These are phyloP conservation scores for Dipodomys merriami DNA, from an alignment of 2,113 vertebrate species.

Conservation along the genomic window DNA sequence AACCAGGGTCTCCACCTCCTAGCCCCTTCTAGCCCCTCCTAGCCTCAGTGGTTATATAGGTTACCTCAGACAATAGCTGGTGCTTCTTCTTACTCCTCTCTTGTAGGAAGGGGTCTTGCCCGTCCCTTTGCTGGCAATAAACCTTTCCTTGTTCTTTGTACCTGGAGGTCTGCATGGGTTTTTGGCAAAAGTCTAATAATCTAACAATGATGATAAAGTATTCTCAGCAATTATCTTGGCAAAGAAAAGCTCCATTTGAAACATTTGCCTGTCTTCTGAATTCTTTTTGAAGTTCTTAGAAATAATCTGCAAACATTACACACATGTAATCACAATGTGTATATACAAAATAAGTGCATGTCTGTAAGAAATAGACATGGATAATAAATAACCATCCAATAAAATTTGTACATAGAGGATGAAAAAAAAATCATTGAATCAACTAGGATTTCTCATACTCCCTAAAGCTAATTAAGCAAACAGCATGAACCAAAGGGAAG, in stretches of 20 bases:
- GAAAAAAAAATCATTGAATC: neutral
- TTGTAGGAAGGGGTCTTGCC: too few relatives aligned
- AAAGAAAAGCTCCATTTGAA: neutral
- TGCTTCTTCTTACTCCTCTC: too few relatives aligned
- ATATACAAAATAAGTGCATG: neutral
- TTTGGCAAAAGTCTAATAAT: too few relatives aligned
- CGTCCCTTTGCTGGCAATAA: too few relatives aligned
- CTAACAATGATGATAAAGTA: neutral
- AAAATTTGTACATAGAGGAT: slow-evolving; percentile 43
- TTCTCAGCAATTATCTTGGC: neutral
- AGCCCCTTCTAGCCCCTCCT: too few relatives aligned
- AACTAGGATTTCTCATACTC: slow-evolving; percentile 69
- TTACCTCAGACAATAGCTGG: too few relatives aligned
- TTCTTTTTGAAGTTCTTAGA: neutral
- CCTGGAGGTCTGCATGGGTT: too few relatives aligned
- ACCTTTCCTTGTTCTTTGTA: too few relatives aligned
- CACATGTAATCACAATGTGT: neutral
- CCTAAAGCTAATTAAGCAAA: slow-evolving; percentile 77
- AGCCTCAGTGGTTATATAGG: too few relatives aligned
- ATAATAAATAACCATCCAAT: slow-evolving; percentile 71
- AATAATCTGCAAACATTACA: neutral
- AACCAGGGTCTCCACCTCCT: too few relatives aligned
- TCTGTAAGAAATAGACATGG: neutral
- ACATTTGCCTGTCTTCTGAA: neutral
- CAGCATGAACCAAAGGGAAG: slow-evolving; percentile 68